phyloP scores from a whole-genome alignment of 2,113 vertebrate species.

The Psilopsiagon aymara region DNA sequence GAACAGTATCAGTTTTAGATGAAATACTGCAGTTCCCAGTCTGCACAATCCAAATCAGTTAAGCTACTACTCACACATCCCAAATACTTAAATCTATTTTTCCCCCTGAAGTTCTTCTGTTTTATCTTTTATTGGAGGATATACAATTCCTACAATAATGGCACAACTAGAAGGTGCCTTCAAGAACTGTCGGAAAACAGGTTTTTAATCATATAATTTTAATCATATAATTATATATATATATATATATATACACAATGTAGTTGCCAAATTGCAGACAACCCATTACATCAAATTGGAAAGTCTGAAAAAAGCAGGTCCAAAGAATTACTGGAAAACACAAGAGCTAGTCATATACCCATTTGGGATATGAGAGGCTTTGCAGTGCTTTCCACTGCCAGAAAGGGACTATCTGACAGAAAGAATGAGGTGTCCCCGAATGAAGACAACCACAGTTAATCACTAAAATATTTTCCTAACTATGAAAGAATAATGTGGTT shows the following conservation, averaged over 20 bases:
- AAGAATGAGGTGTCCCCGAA: constrained; percentile 45
- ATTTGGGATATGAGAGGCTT: not conserved
- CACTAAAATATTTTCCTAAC: constrained; percentile 70
- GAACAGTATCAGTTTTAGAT: not conserved
- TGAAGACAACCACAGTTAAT: constrained; percentile 71
- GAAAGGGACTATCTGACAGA: constrained; percentile 37
- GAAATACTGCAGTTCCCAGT: not conserved
- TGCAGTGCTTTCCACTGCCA: constrained; percentile 7
- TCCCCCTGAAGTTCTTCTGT: rapidly evolving
- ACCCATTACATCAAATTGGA: constrained; percentile 55
- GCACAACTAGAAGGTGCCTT: not conserved
- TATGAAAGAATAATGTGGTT: constrained; percentile 64
- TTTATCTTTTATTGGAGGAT: not conserved
- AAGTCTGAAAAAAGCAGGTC: constrained; percentile 53
- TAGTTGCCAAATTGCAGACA: not conserved
- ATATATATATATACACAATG: not conserved
- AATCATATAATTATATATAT: no score
- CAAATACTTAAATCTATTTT: not conserved
- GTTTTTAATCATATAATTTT: not conserved
- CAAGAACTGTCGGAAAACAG: not conserved
- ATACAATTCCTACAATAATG: not conserved
- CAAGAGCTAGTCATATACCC: not conserved
- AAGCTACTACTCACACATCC: not conserved
- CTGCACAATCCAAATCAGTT: not conserved
- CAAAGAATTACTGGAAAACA: constrained; percentile 43